A percentile compares a stretch with the other conserved stretches of the same genome.
Conservation (phyloP, 2,113 vertebrate genomes). For the Azemiops feae region DNA sequence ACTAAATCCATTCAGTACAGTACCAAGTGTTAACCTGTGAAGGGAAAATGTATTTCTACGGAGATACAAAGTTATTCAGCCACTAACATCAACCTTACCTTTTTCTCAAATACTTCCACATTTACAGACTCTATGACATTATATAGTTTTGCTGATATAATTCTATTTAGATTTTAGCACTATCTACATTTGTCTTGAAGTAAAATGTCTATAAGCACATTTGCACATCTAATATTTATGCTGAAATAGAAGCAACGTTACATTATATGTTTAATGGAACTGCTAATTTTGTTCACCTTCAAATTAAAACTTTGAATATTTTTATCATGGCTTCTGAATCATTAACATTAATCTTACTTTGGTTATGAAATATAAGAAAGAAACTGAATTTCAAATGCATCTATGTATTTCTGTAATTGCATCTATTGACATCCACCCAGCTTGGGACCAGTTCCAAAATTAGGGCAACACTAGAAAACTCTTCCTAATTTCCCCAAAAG, state of each 20-base stretch:
- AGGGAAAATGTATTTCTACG: conserved; percentile 65
- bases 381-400: not conserved
- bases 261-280: not conserved
- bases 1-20: conserved; percentile 56
- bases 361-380: not conserved
- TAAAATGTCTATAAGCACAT: not conserved
- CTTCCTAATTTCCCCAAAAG: not conserved
- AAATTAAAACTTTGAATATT: not conserved
- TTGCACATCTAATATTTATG: not conserved
- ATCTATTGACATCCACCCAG: not conserved
- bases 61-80: conserved; percentile 47
- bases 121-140: conserved; percentile 29
- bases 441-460: not conserved
- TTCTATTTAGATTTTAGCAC: not conserved
- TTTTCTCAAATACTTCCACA: conserved; percentile 32
- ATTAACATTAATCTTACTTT: not conserved
- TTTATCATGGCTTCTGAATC: not conserved
- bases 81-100: conserved; percentile 40
- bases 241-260: not conserved
- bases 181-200: not conserved
- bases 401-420: not conserved
- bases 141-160: not conserved
- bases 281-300: conserved; percentile 27
- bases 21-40: conserved; percentile 61
- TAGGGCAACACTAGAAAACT: not conserved